phyloP scores from a whole-genome alignment of 2,113 vertebrate species.

The Prochilodus magdalenae region DNA sequence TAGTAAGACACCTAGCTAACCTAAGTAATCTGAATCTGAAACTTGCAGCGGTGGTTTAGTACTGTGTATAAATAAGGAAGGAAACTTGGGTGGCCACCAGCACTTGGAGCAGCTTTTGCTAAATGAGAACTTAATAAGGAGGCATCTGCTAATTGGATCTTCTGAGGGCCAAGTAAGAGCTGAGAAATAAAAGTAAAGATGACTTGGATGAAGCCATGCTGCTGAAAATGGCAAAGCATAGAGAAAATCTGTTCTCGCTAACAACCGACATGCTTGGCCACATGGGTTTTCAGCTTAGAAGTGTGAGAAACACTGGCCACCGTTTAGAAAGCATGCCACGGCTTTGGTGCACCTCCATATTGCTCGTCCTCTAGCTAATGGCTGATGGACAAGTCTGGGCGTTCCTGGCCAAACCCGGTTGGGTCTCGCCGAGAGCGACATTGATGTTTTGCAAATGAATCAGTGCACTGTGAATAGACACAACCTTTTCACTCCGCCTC shows the following conservation, averaged over 20 bases:
- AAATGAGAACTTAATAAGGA: constrained; percentile 19
- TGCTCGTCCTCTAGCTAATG: constrained; percentile 21
- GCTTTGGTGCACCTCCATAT: constrained; percentile 30
- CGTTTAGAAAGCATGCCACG: constrained; percentile 20
- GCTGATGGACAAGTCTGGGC: constrained; percentile 2
- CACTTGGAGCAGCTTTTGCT: constrained; percentile 1
- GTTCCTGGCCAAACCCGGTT: background rate
- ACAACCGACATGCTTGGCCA: constrained; percentile 16
- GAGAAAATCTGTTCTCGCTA: constrained; percentile 12
- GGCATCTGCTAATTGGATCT: constrained; percentile 22
- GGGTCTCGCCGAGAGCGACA: background rate
- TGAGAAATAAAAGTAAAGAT: constrained; percentile 11
- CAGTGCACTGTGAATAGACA: constrained; percentile 11
- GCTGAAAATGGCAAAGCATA: constrained; percentile 37
- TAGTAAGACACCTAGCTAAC: too few relatives aligned
- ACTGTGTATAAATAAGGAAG: background rate
- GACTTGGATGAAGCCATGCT: background rate
- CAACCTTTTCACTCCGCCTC: constrained; percentile 8
- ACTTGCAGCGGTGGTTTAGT: background rate
- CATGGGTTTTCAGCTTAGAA: constrained; percentile 20
- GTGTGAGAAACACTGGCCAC: background rate
- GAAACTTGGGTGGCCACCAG: background rate
- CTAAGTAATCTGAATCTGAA: background rate
- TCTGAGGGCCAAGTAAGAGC: background rate
- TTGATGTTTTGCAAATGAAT: constrained; percentile 30